Base-by-base conservation (phyloP, 2,113 vertebrate genomes). In the Chaetodon trifascialis region DNA sequence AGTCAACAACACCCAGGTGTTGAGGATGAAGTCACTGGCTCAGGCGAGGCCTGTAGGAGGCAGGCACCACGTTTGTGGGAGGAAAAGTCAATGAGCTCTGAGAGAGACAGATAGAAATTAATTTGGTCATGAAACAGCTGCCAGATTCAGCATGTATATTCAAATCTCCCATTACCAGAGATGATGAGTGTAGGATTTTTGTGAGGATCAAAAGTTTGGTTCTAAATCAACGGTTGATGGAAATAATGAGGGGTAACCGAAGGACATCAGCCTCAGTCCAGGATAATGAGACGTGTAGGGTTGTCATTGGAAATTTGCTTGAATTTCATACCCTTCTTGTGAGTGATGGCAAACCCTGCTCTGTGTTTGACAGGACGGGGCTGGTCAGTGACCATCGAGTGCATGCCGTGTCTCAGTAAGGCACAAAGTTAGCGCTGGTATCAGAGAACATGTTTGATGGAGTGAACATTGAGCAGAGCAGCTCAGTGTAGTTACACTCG, bases 31-130 rank as follows among this genome's bases (percentile, higher is more conserved):
- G 55, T 72, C 60, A 25, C 23, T 10, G 75, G 12, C 79, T 65
- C 34, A 34, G 59, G 36, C 23, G 8, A 40, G 55, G 55, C 19
- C 23, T 69, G 34, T 25, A 16, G 19, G 64, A 52, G 30, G 40
- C 1, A 9, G 55, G n/a, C n/a, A n/a, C 25, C 55, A 73, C 1
- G 23, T 77, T 59, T 44, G 72, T 56, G 78, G 70, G 55, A 56
- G 81, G 56, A 65, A 71, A 36, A 68, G 75, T 80, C 55, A 84
- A 59, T 75, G 74, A 86, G 74, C 80, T 88, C 59, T 38, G 58
- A 71, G 52, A 65, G 40, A 62, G 60, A 16, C 6, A 21, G 74
- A 73, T 60, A 67, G 38, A 73, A 76, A 79, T 84, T 44, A 54
- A 72, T 87, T 30, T 84, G 66, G 49, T 34, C 11, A 16, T 21